Evolutionary conservation across 2,113 vertebrate genomes (phyloP).

Genomic region (Variabilichromis moorii): DNA sequence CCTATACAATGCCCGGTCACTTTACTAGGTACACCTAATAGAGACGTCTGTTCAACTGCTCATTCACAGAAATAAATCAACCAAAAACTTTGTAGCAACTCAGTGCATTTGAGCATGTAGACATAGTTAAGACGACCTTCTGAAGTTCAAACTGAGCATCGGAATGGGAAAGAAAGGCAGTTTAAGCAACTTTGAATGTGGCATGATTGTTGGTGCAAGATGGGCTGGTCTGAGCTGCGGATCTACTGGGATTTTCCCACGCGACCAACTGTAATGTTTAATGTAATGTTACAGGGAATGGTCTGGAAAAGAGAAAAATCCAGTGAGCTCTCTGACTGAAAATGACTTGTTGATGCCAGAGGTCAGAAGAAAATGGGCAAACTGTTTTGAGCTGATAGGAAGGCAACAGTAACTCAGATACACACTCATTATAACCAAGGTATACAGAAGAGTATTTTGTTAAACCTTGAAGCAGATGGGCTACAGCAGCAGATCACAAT

Average conservation of each 20-base stretch:
- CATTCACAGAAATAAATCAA: background rate
- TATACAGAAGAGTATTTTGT: background rate
- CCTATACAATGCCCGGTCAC: background rate
- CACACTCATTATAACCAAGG: background rate
- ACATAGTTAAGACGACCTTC: background rate
- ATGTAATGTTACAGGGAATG: background rate
- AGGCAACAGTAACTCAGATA: background rate
- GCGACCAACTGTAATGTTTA: background rate
- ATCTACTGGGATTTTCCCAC: background rate
- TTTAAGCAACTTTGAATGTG: background rate
- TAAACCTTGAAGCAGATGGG: background rate
- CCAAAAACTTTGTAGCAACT: background rate
- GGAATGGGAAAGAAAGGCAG: background rate
- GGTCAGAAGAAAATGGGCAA: background rate
- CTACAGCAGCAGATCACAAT: background rate
- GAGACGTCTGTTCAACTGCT: background rate
- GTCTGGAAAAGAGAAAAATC: background rate
- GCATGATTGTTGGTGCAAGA: background rate
- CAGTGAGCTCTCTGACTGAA: background rate
- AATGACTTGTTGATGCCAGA: background rate
- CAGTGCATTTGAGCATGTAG: background rate
- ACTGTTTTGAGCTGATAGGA: background rate
- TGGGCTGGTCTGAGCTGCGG: background rate
- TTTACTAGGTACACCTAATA: background rate
- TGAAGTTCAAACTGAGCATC: background rate